These are phyloP conservation scores for Zaprionus bogoriensis DNA, from an alignment of 2,888 invertebrate species.

Conservation along the genomic window DNA sequence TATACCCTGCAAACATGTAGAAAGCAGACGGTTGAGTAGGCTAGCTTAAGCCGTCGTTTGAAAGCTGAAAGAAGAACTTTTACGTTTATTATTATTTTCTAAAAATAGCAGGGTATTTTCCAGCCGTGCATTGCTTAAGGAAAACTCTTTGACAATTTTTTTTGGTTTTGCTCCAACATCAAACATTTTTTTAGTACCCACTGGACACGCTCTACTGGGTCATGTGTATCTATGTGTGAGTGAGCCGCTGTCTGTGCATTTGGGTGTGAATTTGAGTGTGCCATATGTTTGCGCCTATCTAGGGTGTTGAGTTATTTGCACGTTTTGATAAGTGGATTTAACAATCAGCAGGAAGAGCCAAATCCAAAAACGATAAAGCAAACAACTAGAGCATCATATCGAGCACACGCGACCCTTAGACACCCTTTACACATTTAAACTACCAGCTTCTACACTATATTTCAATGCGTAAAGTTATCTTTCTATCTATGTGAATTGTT, in stretches of 20 bases:
- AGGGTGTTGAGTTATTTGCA: constrained; percentile 68
- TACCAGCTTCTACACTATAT: no score
- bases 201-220: constrained; percentile 54
- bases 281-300: constrained; percentile 51
- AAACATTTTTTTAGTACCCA: constrained; percentile 47
- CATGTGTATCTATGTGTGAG: constrained; percentile 29
- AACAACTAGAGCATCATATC: not conserved
- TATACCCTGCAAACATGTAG: constrained; percentile 18
- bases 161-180: no score
- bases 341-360: constrained; percentile 40
- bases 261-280: constrained; percentile 13
- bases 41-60: not conserved
- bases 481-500: no score
- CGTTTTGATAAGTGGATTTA: constrained; percentile 76
- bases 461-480: no score
- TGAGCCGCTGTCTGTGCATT: constrained; percentile 1
- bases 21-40: not conserved
- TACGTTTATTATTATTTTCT: not conserved
- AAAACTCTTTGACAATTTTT: not conserved
- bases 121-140: not conserved
- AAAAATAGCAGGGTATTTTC: not conserved
- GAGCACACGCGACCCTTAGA: no score
- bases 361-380: constrained; percentile 1
- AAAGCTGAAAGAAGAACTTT: not conserved
- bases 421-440: no score